phyloP scores from a whole-genome alignment of 2,113 vertebrate species.

The Plectropomus leopardus region DNA sequence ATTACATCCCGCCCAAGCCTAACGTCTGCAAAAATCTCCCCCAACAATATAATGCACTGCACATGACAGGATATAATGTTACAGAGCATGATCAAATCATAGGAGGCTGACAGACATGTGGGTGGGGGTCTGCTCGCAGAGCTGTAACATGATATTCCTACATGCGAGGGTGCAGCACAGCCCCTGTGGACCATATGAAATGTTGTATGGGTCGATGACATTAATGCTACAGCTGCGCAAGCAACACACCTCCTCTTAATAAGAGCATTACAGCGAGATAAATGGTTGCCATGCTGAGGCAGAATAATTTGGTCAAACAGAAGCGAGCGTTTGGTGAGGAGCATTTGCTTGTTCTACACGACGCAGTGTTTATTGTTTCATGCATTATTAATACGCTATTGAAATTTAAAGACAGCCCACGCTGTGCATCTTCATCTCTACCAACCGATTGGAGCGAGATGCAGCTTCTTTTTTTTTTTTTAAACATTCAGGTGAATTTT shows the following conservation, averaged over 20 bases:
- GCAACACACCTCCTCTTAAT: constrained; percentile 49
- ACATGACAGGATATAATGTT: constrained; percentile 70
- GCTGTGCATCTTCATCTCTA: constrained; percentile 25
- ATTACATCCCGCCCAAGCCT: no score
- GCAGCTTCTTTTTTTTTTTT: constrained; percentile 1
- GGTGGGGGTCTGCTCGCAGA: constrained; percentile 61
- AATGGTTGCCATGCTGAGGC: constrained; percentile 41
- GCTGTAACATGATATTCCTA: constrained; percentile 72
- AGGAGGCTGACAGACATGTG: constrained; percentile 32
- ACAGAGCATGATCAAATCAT: constrained; percentile 78
- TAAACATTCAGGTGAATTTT: constrained; percentile 37
- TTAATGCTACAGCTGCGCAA: constrained; percentile 55
- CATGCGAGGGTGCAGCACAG: constrained; percentile 49
- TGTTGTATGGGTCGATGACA: constrained; percentile 57
- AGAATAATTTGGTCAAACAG: constrained; percentile 45
- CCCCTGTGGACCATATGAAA: constrained; percentile 48
- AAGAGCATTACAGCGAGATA: constrained; percentile 25
- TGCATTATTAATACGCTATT: constrained; percentile 69
- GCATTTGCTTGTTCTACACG: constrained; percentile 11
- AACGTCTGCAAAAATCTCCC: neutral
- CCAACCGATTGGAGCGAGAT: neutral
- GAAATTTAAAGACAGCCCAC: constrained; percentile 58
- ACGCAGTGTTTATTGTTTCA: constrained; percentile 60
- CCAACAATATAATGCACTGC: constrained; percentile 59
- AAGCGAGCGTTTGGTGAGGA: constrained; percentile 18